A percentile compares a stretch with the other conserved stretches of the same genome.
Evolutionary conservation across 2,888 invertebrate species (phyloP).

Genomic region (Clivina fossor): DNA sequence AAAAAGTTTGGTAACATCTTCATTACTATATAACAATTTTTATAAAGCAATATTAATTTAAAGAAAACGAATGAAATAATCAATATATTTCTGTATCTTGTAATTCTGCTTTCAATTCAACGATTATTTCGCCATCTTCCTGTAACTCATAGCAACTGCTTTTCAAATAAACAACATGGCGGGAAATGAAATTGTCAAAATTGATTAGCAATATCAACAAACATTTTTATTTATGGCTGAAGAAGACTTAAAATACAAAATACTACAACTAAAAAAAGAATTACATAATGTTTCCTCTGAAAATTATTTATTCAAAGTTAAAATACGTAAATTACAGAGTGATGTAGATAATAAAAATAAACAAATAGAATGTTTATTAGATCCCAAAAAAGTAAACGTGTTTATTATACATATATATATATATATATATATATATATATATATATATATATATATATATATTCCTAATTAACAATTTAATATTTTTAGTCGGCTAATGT

Average conservation of each 20-base stretch:
- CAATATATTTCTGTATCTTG: too few species aligned
- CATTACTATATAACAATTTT: too few species aligned
- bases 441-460: conserved; percentile 2
- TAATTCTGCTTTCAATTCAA: too few species aligned
- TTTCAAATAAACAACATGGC: conserved; percentile 29
- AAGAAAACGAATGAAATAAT: too few species aligned
- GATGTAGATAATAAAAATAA: conserved; percentile 45
- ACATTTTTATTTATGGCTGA: conserved; percentile 22
- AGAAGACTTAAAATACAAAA: conserved; percentile 44
- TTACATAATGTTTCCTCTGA: conserved; percentile 42
- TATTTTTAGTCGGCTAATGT: conserved; percentile 37
- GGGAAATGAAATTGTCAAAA: conserved; percentile 13
- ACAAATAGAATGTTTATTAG: conserved; percentile 44
- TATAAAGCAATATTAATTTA: too few species aligned
- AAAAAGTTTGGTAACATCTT: too few species aligned
- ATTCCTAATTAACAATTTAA: neutral
- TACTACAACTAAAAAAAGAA: conserved; percentile 44
- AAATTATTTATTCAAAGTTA: conserved; percentile 46
- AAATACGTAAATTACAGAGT: conserved; percentile 44
- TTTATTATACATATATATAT: neutral
- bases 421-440: neutral
- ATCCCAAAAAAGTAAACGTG: conserved; percentile 40
- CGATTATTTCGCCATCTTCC: too few species aligned
- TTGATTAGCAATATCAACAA: too few species aligned
- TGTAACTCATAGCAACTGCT: too few species aligned